Evolutionary conservation across 1,140 invertebrate genomes (phyloP), one percentile per base, ranked within the genome.

Genomic region (Popillia japonica): DNA sequence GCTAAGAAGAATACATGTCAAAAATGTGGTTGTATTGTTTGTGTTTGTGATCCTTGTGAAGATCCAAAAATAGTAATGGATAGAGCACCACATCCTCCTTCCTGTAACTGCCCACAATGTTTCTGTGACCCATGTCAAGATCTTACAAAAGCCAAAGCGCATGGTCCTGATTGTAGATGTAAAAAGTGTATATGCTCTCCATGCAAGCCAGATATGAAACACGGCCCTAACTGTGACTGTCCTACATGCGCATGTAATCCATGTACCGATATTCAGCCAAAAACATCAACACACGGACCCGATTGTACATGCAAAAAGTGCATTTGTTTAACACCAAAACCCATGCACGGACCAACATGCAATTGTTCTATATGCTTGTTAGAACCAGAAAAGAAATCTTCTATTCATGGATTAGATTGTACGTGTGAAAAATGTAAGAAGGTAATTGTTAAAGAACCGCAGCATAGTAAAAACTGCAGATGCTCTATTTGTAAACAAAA

Each of bases 41-140:
- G 61, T 23, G 11, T 68, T 23, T 68, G 61, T 20, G 61, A 68
- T 68, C 61, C 61, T 6, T 68, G 61, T 68, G 61, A 68, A 68
- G 61, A 68, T 68, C 61, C 61, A 11, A 68, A 68, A 68, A 68
- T 68, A 34, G 61, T 68, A 10, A 27, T 7, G 6, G 27, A 42
- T 8, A 74, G 41, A 27, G 4, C 34, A 20, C 40, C 34, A 74
- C 44, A 76, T 76, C 34, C 40, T 42, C 40, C 40, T 42, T 22
- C 40, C 11, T 74, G 72, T 74, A 80, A 75, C 10, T 81, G 81
- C 22, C 14, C 23, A 6, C 75, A 81, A 76, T 78, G 78, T 68
- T 11, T 78, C 11, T 74, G 72, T 40, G 72, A 74, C 41, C 72
- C 72, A 20, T 74, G 72, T 40, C n/a, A 74, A 11, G 72, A 74